Evolutionary conservation across 2,797 vertebrate genomes (phyloP), one percentile per base, ranked within the genome.

Genomic region (Chaetodon trifasciatus): DNA sequence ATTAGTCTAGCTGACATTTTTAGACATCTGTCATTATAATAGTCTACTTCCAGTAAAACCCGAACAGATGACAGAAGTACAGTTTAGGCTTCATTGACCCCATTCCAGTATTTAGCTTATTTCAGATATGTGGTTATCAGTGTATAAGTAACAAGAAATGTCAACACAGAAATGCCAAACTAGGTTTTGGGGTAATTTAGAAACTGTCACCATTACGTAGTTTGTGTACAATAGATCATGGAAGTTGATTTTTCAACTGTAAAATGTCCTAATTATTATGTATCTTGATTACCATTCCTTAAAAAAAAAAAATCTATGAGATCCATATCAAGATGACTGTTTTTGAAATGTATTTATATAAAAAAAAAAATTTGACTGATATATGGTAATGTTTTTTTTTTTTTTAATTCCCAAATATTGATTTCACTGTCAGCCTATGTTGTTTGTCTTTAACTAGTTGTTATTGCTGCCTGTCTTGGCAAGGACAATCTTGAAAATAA

Each of bases 71-170:
- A 40, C 12, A 53, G 6, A 46, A 4, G 46, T 50, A 21, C 19
- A 11, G 50, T 53, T 32, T 32, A 42, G 42, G 42, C 53, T 37
- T 76, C 37, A 49, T 57, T 32, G 57, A 57, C 40, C 4, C 72
- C 7, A 39, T 66, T 40, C 2, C 39, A 56, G 39, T 67, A 49
- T 60, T 65, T 16, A 60, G 32, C 62, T 62, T 24, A 16, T 44
- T 44, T 6, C 1, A 8, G 21, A 39, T 62, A 42, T 42, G 23
- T 62, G 8, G n/a, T 3, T 44, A 24, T 24, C 6, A 2, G 1
- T 13, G 21, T 21, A 37, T 21, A 39, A 39, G 10, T 37, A 37
- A 56, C 24, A 17, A 35, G 16, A 32, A 35, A 53, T 23, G 12
- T 12, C 12, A 17, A 15, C 6, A 46, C 44, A 17, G 44, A 46